Conservation (phyloP, 2,113 vertebrate genomes). For the Platichthys flesus region DNA sequence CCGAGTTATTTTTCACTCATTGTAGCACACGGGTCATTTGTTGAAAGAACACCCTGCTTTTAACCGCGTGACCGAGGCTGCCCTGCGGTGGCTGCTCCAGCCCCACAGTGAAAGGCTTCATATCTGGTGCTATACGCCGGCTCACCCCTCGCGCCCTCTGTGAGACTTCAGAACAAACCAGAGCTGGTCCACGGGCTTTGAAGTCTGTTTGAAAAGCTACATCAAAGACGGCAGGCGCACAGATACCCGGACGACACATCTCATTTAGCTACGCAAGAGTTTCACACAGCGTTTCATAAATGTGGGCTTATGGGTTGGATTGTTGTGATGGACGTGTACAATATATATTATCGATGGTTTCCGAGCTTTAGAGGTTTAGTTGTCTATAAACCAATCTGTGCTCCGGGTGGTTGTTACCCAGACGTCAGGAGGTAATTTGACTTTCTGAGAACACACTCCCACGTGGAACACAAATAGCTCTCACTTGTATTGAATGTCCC, state of each 20-base stretch:
- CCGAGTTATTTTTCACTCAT: conserved; percentile 55
- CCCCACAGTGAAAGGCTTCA: conserved; percentile 48
- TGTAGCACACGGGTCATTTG: conserved; percentile 58
- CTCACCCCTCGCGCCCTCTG: conserved; percentile 23
- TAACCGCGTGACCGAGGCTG: conserved; percentile 49
- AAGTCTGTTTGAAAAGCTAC: conserved; percentile 74
- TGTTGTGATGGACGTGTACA: not conserved
- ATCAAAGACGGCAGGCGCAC: conserved; percentile 61
- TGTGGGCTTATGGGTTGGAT: not conserved
- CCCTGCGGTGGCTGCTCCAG: conserved; percentile 42
- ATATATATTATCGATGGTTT: not conserved
- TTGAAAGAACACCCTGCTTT: conserved; percentile 53
- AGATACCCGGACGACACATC: conserved; percentile 45
- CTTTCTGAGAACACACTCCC: not conserved
- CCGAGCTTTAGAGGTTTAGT: not conserved
- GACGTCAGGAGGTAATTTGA: not conserved
- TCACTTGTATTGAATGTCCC: conserved; percentile 22
- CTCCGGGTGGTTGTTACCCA: not conserved
- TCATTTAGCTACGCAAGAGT: conserved; percentile 19
- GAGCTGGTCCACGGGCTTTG: conserved; percentile 65
- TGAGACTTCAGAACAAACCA: conserved; percentile 61
- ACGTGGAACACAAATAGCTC: conserved; percentile 9
- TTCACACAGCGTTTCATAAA: conserved; percentile 11
- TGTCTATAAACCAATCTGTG: not conserved
- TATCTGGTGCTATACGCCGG: conserved; percentile 20